Conservation (phyloP, 2,888 invertebrate genomes). For the Xiphydria camelus region DNA sequence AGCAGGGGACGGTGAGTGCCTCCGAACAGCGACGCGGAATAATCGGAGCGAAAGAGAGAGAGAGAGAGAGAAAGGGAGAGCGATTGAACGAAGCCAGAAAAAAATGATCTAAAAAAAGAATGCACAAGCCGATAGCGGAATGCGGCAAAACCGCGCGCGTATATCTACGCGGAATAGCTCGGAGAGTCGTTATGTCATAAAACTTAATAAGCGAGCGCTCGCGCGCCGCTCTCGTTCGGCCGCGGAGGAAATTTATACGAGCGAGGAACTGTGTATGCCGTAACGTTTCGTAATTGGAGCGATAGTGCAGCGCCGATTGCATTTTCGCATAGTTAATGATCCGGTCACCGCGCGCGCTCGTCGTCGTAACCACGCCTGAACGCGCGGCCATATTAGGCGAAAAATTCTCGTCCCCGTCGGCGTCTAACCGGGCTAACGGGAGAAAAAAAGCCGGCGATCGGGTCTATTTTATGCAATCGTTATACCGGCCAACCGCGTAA, state of each 20-base stretch:
- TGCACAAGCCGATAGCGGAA: conserved; percentile 15
- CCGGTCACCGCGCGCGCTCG: conserved; percentile 17
- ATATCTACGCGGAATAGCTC: conserved; percentile 14
- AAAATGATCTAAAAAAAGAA: background rate
- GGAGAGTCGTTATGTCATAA: conserved; percentile 41
- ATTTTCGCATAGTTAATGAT: conserved; percentile 39
- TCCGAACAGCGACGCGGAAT: too few relatives aligned
- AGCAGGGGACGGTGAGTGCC: too few relatives aligned
- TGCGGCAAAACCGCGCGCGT: conserved; percentile 29
- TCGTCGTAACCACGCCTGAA: conserved; percentile 30
- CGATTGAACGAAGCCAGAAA: background rate
- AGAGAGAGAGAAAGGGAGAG: too few relatives aligned
- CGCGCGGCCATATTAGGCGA: conserved; percentile 45
- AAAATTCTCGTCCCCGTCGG: conserved; percentile 29
- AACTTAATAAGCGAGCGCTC: conserved; percentile 32
- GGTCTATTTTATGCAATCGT: conserved; percentile 33
- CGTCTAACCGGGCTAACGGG: background rate
- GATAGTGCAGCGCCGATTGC: conserved; percentile 41
- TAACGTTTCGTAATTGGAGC: conserved; percentile 52
- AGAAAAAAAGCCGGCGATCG: conserved; percentile 26
- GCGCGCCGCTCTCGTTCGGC: background rate
- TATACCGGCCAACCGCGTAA: conserved; percentile 22
- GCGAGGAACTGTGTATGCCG: conserved; percentile 25
- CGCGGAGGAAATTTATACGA: conserved; percentile 26
- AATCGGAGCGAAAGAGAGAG: too few relatives aligned